Evolutionary conservation across 2,888 invertebrate species (phyloP).

Genomic region (Drosophila peninsularis): DNA sequence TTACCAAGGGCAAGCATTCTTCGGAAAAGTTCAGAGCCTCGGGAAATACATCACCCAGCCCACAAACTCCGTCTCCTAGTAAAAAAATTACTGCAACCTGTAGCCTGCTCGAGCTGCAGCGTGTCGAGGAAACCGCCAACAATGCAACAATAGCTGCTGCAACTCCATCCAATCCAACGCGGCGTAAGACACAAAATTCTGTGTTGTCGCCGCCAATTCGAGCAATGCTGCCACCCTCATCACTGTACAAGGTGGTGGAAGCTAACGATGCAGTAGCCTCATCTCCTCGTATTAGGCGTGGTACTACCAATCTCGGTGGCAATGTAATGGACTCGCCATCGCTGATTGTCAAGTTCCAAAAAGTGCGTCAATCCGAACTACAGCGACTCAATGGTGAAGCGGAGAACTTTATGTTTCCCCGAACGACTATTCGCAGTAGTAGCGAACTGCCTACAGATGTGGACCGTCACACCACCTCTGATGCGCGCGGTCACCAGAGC

Average conservation of each 20-base stretch:
- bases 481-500: constrained; percentile 71
- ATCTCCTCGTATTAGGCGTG: constrained; percentile 48
- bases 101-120: constrained; percentile 56
- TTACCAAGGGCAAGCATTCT: constrained; percentile 81
- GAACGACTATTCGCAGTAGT: constrained; percentile 85
- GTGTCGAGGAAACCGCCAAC: constrained; percentile 42
- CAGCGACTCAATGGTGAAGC: constrained; percentile 93
- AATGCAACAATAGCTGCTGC: constrained; percentile 43
- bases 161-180: constrained; percentile 46
- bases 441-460: constrained; percentile 85
- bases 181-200: constrained; percentile 65
- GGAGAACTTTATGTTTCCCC: constrained; percentile 93
- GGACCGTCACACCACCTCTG: constrained; percentile 85
- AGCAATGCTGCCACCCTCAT: constrained; percentile 82
- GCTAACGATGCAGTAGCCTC: constrained; percentile 64
- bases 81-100: constrained; percentile 47
- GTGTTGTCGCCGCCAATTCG: constrained; percentile 82
- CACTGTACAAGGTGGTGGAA: constrained; percentile 83
- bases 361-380: constrained; percentile 90
- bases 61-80: constrained; percentile 33
- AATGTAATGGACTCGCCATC: constrained; percentile 81
- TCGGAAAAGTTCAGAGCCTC: constrained; percentile 79
- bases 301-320: constrained; percentile 43
- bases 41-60: constrained; percentile 28
- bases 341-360: constrained; percentile 90